Evolutionary conservation across 2,113 vertebrate genomes (phyloP), one percentile per base, ranked within the genome.

Genomic region (Grantiella picta): DNA sequence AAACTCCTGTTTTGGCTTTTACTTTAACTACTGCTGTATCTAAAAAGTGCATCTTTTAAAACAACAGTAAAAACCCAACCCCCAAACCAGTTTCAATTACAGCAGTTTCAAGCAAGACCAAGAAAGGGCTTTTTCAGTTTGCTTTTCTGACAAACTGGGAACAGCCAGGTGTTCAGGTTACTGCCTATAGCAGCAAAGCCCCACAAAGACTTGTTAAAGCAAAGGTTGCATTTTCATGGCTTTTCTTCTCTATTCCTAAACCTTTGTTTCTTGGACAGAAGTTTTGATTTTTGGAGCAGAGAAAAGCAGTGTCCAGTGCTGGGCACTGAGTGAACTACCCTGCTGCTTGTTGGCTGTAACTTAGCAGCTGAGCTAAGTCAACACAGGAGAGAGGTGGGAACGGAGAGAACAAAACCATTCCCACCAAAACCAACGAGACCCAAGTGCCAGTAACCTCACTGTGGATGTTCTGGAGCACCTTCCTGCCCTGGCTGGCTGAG

Each of bases 371-470:
- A 70, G 29, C 36, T 15, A 21, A 21, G 6, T 44, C 49, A 60
- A 21, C 14, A 5, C 0, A 1, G 1, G 12, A 12, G 28, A 53
- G 38, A 42, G 7, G 21, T 31, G 54, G 84, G 64, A 40, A 45
- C 0, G 5, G 42, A 52, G 20, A 54, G 9, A 28, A 0, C 5
- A 23, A 53, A 47, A 44, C 12, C 28, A 22, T 38, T 38, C 38
- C 38, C 38, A 28, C 0, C 5, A 23, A 53, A 47, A 44, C 12
- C 28, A 22, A 2, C 0, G 7, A 40, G 22, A 36, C 44, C 8
- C 1, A 5, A 3, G 19, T 5, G 10, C 52, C 79, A 50, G 2
- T 15, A 64, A 25, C 24, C 25, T 35, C 20, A 1, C 27, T 10
- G 20, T 54, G 54, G 11, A 4, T 3, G 8, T 28, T 60, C 40